Evolutionary conservation across 2,888 invertebrate genomes (phyloP), one percentile per base, ranked within the genome.

Genomic region (Ellobium chinense): DNA sequence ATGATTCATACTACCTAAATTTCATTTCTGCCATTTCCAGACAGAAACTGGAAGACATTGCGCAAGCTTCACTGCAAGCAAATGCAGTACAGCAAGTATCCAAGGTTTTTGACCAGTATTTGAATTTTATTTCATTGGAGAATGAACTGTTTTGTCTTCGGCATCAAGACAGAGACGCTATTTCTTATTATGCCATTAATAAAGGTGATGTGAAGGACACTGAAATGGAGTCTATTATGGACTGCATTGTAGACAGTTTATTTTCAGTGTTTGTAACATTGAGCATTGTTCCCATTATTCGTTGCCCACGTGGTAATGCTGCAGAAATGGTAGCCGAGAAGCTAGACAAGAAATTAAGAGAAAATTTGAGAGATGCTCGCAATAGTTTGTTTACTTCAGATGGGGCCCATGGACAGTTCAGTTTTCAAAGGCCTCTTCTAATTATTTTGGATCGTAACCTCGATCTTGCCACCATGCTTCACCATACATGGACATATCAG

Each of bases 401-500:
- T 76, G 88, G 85, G 77, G 93, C 93, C 46, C 92, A 81, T 95
- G 94, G 94, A 7, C 97, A 93, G 94, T 92, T 93, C 83, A 93
- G 97, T 93, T 98, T 98, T 92, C 98, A 98, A 89, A 94, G 99
- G 69, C 99, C 99, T 0, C 94, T 99, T 88, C 94, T 99, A 46
- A 96, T 99, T 85, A 94, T 99, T 82, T 94, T 99, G 78, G 99
- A 99, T 93, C 95, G 99, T 82, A 98, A 97, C 93, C 95, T 98
- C 85, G 99, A 99, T 93, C 95, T 99, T 95, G 98, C 99, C 1
- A 99, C 99, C 62, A 98, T 98, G 34, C 94, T 99, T 82, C 99
- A 99, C 94, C 99, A 99, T 93, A 99, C 99, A 0, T 99, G 99
- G 99, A 99, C 99, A 0, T 99, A 99, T 93, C 99, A 99, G 80